Conservation (phyloP, 53 echinoderm and acorn worm species). For the Actinopyga echinites region DNA sequence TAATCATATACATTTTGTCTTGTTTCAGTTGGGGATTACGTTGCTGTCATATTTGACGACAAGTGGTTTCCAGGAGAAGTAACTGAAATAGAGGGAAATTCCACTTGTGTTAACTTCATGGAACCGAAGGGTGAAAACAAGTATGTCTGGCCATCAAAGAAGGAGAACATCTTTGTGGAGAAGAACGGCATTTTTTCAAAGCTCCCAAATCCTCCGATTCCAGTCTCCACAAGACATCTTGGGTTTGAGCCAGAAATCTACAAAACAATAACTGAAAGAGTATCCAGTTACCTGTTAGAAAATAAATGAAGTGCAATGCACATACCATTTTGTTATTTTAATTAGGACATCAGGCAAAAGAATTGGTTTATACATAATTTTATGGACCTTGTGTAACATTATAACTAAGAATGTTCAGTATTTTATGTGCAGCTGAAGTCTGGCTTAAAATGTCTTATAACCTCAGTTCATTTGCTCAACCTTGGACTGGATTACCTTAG, state of each 20-base stretch:
- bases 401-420: not conserved
- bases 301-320: not conserved
- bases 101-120: slow-evolving; percentile 47
- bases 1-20: not conserved
- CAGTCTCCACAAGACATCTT: slow-evolving; percentile 42
- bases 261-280: slow-evolving; percentile 21
- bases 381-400: not conserved
- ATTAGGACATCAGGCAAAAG: slow-evolving; percentile 6
- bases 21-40: slow-evolving; percentile 57
- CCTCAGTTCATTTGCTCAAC: too few species aligned
- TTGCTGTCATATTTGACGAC: slow-evolving; percentile 59
- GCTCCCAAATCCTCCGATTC: slow-evolving; percentile 53
- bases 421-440: too few species aligned
- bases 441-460: too few species aligned
- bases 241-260: slow-evolving; percentile 16
- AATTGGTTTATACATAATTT: too few species aligned
- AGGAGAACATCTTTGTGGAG: slow-evolving; percentile 45
- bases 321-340: slow-evolving; percentile 15
- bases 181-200: slow-evolving; percentile 55
- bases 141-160: slow-evolving; percentile 52
- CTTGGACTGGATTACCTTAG: too few species aligned
- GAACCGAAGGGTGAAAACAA: slow-evolving; percentile 41
- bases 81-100: slow-evolving; percentile 41
- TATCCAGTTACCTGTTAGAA: slow-evolving; percentile 15
- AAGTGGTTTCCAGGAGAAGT: slow-evolving; percentile 60